phyloP scores from a whole-genome alignment of 2,888 invertebrate species.

The Lacanobia oleracea region DNA sequence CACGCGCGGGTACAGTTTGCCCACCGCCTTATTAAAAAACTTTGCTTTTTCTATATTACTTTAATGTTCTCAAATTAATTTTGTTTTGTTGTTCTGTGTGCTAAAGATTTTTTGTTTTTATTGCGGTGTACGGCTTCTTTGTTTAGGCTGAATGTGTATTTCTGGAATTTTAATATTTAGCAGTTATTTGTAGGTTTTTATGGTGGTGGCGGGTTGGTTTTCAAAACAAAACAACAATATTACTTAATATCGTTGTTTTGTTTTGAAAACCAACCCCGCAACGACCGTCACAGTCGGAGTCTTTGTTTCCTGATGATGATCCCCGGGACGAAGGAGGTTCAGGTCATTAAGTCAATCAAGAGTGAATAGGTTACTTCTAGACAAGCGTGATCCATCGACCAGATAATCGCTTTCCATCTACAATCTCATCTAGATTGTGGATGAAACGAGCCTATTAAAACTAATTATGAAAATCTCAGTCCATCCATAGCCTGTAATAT shows the following conservation, averaged over 20 bases:
- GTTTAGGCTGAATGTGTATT: neutral
- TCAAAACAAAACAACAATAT: no score
- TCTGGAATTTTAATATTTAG: neutral
- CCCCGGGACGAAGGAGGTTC: no score
- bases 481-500: neutral
- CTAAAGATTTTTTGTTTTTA: conserved; percentile 14
- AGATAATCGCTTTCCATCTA: neutral
- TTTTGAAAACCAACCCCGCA: neutral
- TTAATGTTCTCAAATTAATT: conserved; percentile 56
- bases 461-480: neutral
- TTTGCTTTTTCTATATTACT: conserved; percentile 50
- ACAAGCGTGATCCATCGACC: neutral
- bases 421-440: no score
- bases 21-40: conserved; percentile 58
- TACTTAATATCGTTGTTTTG: neutral
- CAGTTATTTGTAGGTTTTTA: neutral
- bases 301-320: no score
- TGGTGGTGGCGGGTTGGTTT: no score
- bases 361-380: neutral
- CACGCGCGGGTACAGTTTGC: conserved; percentile 40
- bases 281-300: neutral
- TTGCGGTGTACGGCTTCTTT: conserved; percentile 3
- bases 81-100: conserved; percentile 43
- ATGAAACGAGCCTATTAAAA: no score
- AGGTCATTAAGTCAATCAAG: neutral